A percentile compares a stretch with the other conserved stretches of the same genome.
These are phyloP conservation scores for Hermatobates lingyangjiaoensis DNA, from an alignment of 1,140 invertebrate species.

Conservation along the genomic window DNA sequence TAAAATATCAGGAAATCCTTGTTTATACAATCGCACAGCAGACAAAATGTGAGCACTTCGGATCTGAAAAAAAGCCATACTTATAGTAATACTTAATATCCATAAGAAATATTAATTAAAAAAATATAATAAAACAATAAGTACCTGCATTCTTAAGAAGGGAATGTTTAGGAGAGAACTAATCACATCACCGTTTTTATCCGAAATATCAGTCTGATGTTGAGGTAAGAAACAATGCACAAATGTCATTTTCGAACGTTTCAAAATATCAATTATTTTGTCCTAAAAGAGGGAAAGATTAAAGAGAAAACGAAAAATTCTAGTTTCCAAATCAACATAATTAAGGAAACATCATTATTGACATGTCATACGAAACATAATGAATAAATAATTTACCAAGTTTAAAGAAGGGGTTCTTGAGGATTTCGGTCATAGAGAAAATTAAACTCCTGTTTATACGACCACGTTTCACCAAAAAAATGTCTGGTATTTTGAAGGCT, in stretches of 20 bases:
- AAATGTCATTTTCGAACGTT: conserved; percentile 64
- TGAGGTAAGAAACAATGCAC: conserved; percentile 75
- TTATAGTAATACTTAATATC: too few species aligned
- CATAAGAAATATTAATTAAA: too few species aligned
- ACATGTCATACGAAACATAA: too few species aligned
- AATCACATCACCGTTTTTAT: conserved; percentile 21
- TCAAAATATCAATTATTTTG: conserved; percentile 68
- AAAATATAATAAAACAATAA: conserved; percentile 7
- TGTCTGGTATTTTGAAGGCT: too few species aligned
- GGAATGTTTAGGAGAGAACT: conserved; percentile 55
- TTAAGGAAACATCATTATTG: too few species aligned
- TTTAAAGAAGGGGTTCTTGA: too few species aligned
- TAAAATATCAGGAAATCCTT: conserved; percentile 82
- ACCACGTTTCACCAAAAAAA: too few species aligned
- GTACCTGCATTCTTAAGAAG: conserved; percentile 62
- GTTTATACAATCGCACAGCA: conserved; percentile 71
- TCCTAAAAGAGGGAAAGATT: conserved; percentile 46
- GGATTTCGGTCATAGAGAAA: too few species aligned
- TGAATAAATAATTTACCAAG: too few species aligned
- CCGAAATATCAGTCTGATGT: conserved; percentile 41
- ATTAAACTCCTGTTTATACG: too few species aligned
- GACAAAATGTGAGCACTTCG: conserved; percentile 78
- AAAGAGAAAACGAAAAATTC: too few species aligned
- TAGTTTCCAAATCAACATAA: too few species aligned
- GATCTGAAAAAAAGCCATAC: conserved; percentile 42